phyloP scores from a whole-genome alignment of 2,888 invertebrate genomes.

The Biston betularia region DNA sequence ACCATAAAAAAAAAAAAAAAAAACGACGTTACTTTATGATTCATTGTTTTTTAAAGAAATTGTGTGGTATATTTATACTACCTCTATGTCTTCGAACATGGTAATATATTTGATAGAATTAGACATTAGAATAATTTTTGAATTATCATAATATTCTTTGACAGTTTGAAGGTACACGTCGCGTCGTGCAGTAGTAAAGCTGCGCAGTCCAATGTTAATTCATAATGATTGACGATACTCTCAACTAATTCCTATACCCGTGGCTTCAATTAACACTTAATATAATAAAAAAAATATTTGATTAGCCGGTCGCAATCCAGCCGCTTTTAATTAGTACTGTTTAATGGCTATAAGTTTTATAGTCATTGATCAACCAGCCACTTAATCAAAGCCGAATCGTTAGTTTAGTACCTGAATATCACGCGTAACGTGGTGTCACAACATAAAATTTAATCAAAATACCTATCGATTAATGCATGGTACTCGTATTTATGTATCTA shows the following conservation, averaged over 20 bases:
- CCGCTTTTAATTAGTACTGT: constrained; percentile 54
- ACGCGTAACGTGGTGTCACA: no score
- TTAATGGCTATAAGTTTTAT: constrained; percentile 44
- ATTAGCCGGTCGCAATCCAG: constrained; percentile 56
- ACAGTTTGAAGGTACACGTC: constrained; percentile 9
- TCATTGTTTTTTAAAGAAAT: no score
- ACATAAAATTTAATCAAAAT: no score
- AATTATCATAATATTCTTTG: constrained; percentile 1
- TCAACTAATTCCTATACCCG: constrained; percentile 59
- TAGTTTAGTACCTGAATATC: constrained; percentile 33
- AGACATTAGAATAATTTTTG: no score
- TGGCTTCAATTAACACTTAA: constrained; percentile 71
- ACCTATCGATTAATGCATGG: no score
- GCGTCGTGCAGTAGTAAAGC: constrained; percentile 45
- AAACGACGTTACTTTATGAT: no score
- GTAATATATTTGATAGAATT: no score
- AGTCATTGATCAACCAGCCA: constrained; percentile 47
- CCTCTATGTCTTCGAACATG: no score
- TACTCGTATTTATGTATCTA: no score
- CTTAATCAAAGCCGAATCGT: constrained; percentile 49
- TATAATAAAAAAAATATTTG: constrained; percentile 58
- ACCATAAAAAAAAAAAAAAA: no score
- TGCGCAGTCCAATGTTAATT: constrained; percentile 59
- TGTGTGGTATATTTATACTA: no score
- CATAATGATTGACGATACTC: constrained; percentile 65